phyloP scores from a whole-genome alignment of 1,140 invertebrate species.

The Diorhabda sublineata region DNA sequence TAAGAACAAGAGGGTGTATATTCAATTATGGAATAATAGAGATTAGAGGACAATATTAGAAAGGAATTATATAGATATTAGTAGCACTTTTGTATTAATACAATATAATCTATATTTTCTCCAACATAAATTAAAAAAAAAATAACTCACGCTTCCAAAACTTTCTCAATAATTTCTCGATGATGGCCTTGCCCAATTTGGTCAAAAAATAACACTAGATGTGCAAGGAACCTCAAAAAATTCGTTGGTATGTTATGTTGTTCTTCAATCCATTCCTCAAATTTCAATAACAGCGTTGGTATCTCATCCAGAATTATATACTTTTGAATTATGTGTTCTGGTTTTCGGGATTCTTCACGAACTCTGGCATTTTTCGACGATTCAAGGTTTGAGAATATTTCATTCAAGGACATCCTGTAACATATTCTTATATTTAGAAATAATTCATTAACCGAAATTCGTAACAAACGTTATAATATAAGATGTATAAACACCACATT shows the following conservation, averaged over 20 bases:
- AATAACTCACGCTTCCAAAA: conserved; percentile 64
- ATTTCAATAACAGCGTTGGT: conserved; percentile 56
- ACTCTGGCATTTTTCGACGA: conserved; percentile 54
- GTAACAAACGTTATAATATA: too few relatives aligned
- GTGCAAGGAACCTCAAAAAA: conserved; percentile 75
- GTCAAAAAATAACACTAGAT: conserved; percentile 78
- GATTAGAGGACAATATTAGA: too few relatives aligned
- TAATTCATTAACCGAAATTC: not conserved
- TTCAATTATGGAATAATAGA: too few relatives aligned
- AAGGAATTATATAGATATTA: too few relatives aligned
- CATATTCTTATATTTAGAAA: conserved; percentile 4
- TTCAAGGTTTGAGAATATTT: conserved; percentile 64
- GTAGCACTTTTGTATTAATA: too few relatives aligned
- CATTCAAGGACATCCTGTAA: conserved; percentile 61
- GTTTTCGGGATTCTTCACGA: conserved; percentile 52
- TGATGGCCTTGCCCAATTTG: conserved; percentile 67
- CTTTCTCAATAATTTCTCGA: conserved; percentile 65
- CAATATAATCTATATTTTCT: too few relatives aligned
- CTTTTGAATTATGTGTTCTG: conserved; percentile 70
- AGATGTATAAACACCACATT: too few relatives aligned
- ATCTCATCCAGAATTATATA: conserved; percentile 72
- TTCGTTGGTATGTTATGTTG: conserved; percentile 47
- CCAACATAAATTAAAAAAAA: not conserved
- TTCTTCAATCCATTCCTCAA: conserved; percentile 48
- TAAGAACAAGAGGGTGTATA: too few relatives aligned